Evolutionary conservation across 2,797 vertebrate species (phyloP).

Genomic region (Euthynnus affinis): DNA sequence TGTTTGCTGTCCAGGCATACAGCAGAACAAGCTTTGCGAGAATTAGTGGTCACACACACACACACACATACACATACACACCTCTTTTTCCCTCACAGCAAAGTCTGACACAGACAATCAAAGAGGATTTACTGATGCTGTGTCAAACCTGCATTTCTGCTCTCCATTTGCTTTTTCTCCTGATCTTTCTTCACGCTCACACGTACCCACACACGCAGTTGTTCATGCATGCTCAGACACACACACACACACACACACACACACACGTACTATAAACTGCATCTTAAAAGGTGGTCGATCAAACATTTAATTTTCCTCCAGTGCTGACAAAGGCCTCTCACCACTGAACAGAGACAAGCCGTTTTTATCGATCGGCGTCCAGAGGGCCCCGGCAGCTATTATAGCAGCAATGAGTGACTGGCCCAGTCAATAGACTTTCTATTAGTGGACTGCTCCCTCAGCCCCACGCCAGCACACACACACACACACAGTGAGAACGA

Average conservation of each 20-base stretch:
- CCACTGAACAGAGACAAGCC: slow-evolving; percentile 71
- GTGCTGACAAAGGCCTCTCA: slow-evolving; percentile 82
- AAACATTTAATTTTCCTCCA: slow-evolving; percentile 82
- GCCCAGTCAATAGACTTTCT: slow-evolving; percentile 84
- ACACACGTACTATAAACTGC: slow-evolving; percentile 34
- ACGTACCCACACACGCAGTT: background rate
- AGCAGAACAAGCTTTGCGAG: slow-evolving; percentile 45
- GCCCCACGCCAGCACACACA: slow-evolving; percentile 67
- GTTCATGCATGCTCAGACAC: background rate
- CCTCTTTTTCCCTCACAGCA: background rate
- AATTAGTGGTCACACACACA: slow-evolving; percentile 53
- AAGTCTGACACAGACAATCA: slow-evolving; percentile 34
- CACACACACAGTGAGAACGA: slow-evolving; percentile 33
- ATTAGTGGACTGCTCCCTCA: slow-evolving; percentile 78
- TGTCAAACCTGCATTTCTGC: slow-evolving; percentile 34
- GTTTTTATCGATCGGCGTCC: slow-evolving; percentile 81
- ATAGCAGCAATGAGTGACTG: slow-evolving; percentile 81
- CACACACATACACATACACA: slow-evolving; percentile 9
- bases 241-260: slow-evolving; percentile 1
- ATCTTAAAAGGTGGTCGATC: slow-evolving; percentile 79
- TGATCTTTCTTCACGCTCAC: slow-evolving; percentile 3
- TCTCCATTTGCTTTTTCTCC: slow-evolving; percentile 21
- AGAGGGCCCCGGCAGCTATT: slow-evolving; percentile 77
- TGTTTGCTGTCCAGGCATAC: slow-evolving; percentile 59
- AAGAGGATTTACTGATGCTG: slow-evolving; percentile 53